These are phyloP conservation scores for Sclerurus mexicanus DNA, from an alignment of 2,113 vertebrate species.

Conservation along the genomic window DNA sequence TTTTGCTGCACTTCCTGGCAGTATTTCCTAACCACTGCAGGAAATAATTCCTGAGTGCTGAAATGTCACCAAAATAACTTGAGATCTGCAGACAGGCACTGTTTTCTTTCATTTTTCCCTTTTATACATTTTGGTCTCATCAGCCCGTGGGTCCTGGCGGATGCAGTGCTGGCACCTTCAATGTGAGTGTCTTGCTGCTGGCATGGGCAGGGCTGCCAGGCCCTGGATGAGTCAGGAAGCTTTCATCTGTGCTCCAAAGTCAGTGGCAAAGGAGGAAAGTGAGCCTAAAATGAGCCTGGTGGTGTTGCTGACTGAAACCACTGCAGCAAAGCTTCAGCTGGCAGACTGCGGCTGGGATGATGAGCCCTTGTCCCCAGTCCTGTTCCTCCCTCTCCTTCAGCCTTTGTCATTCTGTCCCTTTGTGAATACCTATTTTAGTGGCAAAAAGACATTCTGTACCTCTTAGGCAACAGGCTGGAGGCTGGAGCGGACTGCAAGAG, in stretches of 20 bases:
- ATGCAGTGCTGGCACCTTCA: neutral
- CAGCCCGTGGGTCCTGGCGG: neutral
- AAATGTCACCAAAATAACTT: neutral
- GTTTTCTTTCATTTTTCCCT: neutral
- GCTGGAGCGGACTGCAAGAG: neutral
- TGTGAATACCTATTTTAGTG: neutral
- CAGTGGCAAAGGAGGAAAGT: neutral
- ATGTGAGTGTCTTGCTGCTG: neutral
- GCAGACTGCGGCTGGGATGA: neutral
- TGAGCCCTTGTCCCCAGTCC: neutral
- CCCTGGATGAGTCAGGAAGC: neutral
- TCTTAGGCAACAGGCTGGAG: neutral
- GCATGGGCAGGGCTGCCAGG: neutral
- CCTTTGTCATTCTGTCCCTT: neutral
- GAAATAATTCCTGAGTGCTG: neutral
- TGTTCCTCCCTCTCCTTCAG: neutral
- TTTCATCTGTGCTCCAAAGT: neutral
- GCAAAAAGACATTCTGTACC: neutral
- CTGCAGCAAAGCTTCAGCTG: neutral
- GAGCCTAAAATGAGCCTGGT: neutral
- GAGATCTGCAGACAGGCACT: neutral
- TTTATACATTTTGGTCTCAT: neutral
- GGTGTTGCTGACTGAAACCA: accelerated
- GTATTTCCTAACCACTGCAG: neutral
- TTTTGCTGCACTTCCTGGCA: neutral